A percentile compares a stretch with the other conserved stretches of the same genome.
phyloP scores from a whole-genome alignment of 2,113 vertebrate genomes.

The Percopsis transmontana region DNA sequence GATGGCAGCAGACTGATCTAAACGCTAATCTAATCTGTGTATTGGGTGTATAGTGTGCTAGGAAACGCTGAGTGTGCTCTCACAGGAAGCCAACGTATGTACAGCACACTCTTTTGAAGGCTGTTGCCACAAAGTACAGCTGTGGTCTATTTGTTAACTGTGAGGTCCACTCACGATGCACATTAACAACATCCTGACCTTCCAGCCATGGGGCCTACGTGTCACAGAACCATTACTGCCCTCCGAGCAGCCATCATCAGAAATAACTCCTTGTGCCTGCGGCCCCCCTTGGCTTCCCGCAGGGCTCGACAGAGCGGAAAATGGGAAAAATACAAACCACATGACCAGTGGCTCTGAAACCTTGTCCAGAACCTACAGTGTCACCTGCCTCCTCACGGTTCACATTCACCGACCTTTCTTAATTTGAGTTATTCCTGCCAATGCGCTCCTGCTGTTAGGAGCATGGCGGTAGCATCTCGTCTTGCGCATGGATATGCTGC shows the following conservation, averaged over 20 bases:
- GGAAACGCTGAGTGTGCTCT: background rate
- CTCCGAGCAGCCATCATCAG: slow-evolving; percentile 35
- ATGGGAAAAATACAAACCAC: slow-evolving; percentile 56
- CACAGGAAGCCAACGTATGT: background rate
- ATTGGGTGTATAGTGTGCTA: no score
- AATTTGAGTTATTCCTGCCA: background rate
- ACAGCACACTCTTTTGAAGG: background rate
- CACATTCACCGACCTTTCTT: slow-evolving; percentile 32
- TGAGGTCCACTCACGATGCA: slow-evolving; percentile 13
- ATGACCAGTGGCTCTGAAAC: slow-evolving; percentile 22
- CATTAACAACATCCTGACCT: slow-evolving; percentile 28
- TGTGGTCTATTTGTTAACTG: no score
- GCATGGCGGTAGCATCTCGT: slow-evolving; percentile 19
- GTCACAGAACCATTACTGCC: slow-evolving; percentile 37
- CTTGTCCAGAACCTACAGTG: slow-evolving; percentile 1
- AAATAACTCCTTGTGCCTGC: slow-evolving; percentile 50
- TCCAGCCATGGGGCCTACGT: slow-evolving; percentile 12
- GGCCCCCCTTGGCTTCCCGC: slow-evolving; percentile 34
- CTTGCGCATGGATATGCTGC: slow-evolving; percentile 23
- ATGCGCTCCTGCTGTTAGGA: background rate
- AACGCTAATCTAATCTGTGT: slow-evolving; percentile 1
- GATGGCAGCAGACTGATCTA: slow-evolving; percentile 6
- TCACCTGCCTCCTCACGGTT: slow-evolving; percentile 18
- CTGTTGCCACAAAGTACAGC: no score
- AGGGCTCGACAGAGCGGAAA: slow-evolving; percentile 60